Evolutionary conservation across 2,113 vertebrate species (phyloP).

Genomic region (Heliornis fulica): DNA sequence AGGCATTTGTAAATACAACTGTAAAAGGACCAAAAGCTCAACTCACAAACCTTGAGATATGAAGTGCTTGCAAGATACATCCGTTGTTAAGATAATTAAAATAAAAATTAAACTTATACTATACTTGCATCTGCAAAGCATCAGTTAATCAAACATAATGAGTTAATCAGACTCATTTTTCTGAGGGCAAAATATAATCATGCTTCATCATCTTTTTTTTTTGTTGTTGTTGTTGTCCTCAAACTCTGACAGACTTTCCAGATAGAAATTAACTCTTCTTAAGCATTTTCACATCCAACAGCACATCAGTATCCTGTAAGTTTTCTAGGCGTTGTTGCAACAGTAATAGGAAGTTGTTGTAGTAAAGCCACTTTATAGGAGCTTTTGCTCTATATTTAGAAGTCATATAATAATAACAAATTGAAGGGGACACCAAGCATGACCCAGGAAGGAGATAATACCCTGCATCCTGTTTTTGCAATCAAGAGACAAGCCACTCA

Average conservation of each 20-base stretch:
- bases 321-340: not conserved
- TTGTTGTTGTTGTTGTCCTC: not conserved
- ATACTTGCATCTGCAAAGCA: slow-evolving; percentile 38
- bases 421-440: not conserved
- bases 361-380: not conserved
- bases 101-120: slow-evolving; percentile 26
- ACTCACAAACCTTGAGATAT: slow-evolving; percentile 9
- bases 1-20: slow-evolving; percentile 20
- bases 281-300: not conserved
- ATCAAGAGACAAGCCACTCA: not conserved
- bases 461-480: not conserved
- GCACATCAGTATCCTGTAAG: not conserved
- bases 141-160: slow-evolving; percentile 20
- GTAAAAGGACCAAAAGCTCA: slow-evolving; percentile 18
- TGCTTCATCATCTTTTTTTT: not conserved
- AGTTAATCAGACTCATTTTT: slow-evolving; percentile 33
- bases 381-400: not conserved
- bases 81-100: slow-evolving; percentile 6
- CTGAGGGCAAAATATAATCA: slow-evolving; percentile 12
- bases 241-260: not conserved
- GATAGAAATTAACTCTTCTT: not conserved
- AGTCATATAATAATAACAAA: not conserved
- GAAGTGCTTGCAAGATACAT: slow-evolving; percentile 3
- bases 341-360: not conserved
- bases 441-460: not conserved